Evolutionary conservation across 2,888 invertebrate genomes (phyloP).

Genomic region (Acanthosepion pharaonis): DNA sequence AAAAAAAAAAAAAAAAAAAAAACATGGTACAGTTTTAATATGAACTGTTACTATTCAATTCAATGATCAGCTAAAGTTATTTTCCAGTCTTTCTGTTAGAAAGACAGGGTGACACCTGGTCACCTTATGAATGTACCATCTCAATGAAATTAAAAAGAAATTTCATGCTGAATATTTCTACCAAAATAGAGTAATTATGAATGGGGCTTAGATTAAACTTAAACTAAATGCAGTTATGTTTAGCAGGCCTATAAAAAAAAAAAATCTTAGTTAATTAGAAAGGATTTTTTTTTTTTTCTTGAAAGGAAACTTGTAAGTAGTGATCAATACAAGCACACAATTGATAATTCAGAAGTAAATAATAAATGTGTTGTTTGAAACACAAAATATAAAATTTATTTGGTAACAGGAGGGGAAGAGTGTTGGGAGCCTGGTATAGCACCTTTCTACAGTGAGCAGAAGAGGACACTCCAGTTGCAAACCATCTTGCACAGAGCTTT

Average conservation of each 20-base stretch:
- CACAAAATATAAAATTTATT: constrained; percentile 33
- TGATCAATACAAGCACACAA: not conserved
- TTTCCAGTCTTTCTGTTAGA: too few species aligned
- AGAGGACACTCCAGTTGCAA: constrained; percentile 22
- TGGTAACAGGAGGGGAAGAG: constrained; percentile 33
- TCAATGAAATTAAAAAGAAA: not conserved
- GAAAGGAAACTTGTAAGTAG: not conserved
- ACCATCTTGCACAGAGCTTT: constrained; percentile 22
- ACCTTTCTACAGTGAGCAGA: not conserved
- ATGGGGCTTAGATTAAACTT: not conserved
- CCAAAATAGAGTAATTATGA: not conserved
- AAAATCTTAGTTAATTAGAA: not conserved
- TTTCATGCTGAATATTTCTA: not conserved
- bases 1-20: too few species aligned
- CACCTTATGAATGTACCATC: not conserved
- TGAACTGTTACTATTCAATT: too few species aligned
- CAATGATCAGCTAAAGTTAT: too few species aligned
- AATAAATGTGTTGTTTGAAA: constrained; percentile 25
- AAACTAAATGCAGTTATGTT: not conserved
- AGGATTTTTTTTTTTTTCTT: not conserved
- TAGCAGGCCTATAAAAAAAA: not conserved
- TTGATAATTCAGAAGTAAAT: constrained; percentile 11
- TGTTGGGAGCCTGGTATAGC: constrained; percentile 33
- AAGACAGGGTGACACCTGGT: too few species aligned
- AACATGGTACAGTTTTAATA: too few species aligned